Conservation (phyloP, 1,140 invertebrate genomes). For the Polypedilum vanderplanki region DNA sequence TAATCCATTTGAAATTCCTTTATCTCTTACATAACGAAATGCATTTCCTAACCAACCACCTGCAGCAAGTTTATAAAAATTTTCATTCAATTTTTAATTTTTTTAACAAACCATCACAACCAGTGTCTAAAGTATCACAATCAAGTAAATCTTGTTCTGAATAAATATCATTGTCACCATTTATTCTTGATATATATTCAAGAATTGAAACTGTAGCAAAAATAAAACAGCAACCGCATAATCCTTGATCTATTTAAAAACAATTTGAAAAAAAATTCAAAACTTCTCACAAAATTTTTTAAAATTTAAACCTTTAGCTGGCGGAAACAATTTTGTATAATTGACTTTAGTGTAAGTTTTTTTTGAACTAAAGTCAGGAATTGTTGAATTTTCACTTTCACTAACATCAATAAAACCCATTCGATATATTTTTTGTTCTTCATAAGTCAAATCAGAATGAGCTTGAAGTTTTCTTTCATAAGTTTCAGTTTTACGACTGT, state of each 20-base stretch:
- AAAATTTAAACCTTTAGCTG: neutral
- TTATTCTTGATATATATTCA: conserved; percentile 68
- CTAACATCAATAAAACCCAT: neutral
- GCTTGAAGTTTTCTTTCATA: neutral
- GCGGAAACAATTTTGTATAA: neutral
- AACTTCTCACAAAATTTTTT: too few relatives aligned
- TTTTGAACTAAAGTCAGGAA: neutral
- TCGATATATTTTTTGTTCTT: neutral
- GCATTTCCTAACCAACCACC: conserved; percentile 59
- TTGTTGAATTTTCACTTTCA: neutral
- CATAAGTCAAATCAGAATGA: neutral
- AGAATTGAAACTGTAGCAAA: conserved; percentile 79
- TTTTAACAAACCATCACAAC: neutral
- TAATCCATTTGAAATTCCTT: conserved; percentile 68
- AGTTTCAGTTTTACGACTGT: neutral
- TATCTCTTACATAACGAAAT: neutral
- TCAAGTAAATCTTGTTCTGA: conserved; percentile 95
- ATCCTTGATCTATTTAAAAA: conserved; percentile 53
- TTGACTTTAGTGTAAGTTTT: neutral
- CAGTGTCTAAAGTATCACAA: conserved; percentile 69
- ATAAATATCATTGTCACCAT: conserved; percentile 41
- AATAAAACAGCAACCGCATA: conserved; percentile 87
- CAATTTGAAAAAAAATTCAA: neutral
- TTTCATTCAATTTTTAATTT: neutral
- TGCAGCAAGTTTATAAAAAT: conserved; percentile 46